These are phyloP conservation scores for Meganola albula DNA, from an alignment of 2,888 invertebrate genomes.

Conservation along the genomic window DNA sequence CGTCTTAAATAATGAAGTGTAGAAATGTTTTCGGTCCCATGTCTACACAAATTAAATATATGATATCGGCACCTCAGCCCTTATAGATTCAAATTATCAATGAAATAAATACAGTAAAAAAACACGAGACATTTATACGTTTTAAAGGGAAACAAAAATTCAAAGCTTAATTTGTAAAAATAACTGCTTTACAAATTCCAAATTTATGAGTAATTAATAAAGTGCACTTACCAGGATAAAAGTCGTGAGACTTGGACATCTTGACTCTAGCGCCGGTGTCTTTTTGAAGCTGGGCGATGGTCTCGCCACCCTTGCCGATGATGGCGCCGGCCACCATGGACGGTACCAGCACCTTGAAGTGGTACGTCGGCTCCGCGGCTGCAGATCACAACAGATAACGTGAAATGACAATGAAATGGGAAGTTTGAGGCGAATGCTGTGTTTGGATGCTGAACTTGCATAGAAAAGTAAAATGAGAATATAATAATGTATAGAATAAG, in stretches of 20 bases:
- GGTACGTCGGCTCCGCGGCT: constrained; percentile 92
- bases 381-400: constrained; percentile 40
- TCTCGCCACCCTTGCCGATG: constrained; percentile 99
- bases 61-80: too few relatives aligned
- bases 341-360: constrained; percentile 98
- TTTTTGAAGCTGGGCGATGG: constrained; percentile 98
- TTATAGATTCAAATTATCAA: too few relatives aligned
- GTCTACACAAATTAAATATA: too few relatives aligned
- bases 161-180: too few relatives aligned
- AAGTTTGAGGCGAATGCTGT: constrained; percentile 30
- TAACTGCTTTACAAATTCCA: too few relatives aligned
- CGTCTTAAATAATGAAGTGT: too few relatives aligned
- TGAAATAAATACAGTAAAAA: too few relatives aligned
- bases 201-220: too few relatives aligned
- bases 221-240: constrained; percentile 94
- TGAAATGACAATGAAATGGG: constrained; percentile 14
- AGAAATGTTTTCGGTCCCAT: too few relatives aligned
- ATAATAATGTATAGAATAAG: too few relatives aligned
- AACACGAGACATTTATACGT: too few relatives aligned
- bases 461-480: constrained; percentile 8
- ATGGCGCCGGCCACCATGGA: constrained; percentile 98
- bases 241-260: constrained; percentile 99
- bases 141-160: too few relatives aligned
- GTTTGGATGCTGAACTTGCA: constrained; percentile 19
- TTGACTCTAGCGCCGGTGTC: constrained; percentile 98